These are phyloP conservation scores for Sebastes dallii DNA, from an alignment of 2,797 vertebrate species.

Conservation along the genomic window DNA sequence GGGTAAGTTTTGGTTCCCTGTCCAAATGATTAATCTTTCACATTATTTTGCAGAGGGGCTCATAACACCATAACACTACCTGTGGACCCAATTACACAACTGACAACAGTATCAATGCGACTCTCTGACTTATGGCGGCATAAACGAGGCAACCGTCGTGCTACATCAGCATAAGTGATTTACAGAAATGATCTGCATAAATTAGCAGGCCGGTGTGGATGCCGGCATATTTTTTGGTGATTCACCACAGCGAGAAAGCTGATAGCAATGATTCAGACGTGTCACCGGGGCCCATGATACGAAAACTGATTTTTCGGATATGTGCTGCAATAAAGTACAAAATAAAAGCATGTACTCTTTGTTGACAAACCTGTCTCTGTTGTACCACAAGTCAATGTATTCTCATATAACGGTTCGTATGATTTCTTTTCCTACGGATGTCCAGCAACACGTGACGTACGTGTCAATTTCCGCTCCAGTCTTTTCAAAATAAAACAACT, in stretches of 20 bases:
- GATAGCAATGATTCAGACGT: neutral
- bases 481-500: too few species aligned
- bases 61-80: conserved; percentile 64
- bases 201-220: conserved; percentile 12
- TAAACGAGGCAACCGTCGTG: conserved; percentile 36
- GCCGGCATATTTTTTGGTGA: neutral
- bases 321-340: neutral
- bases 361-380: neutral
- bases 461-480: too few species aligned
- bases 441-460: too few species aligned
- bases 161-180: conserved; percentile 34
- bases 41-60: conserved; percentile 66
- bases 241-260: neutral
- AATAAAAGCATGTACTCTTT: neutral
- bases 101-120: conserved; percentile 69
- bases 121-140: conserved; percentile 56
- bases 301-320: neutral
- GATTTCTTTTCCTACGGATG: too few species aligned
- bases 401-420: too few species aligned
- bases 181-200: conserved; percentile 32
- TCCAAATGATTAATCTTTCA: conserved; percentile 77
- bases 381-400: neutral
- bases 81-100: conserved; percentile 76
- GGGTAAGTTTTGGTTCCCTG: conserved; percentile 68
- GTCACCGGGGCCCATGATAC: neutral